phyloP scores from a whole-genome alignment of 1,140 invertebrate genomes.

The Chrysomallon squamiferum region DNA sequence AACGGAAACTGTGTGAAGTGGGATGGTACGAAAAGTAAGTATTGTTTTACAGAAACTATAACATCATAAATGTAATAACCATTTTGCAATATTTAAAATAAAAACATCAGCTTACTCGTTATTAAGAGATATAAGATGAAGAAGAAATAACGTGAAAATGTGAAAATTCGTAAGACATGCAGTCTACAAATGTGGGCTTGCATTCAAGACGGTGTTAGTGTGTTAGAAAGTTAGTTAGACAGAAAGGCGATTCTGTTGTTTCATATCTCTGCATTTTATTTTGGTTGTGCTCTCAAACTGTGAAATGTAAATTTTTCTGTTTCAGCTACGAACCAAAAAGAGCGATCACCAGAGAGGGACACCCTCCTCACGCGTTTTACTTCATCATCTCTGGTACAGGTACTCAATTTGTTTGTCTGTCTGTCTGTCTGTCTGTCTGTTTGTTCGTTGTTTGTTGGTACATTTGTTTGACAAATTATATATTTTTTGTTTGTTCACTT shows the following conservation, averaged over 20 bases:
- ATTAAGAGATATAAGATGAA: too few relatives aligned
- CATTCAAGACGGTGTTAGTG: neutral
- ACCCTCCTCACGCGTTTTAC: slow-evolving; percentile 52
- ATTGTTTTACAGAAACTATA: neutral
- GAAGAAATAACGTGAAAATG: too few relatives aligned
- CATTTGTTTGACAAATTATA: too few relatives aligned
- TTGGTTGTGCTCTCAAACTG: too few relatives aligned
- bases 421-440: too few relatives aligned
- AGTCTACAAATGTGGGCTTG: too few relatives aligned
- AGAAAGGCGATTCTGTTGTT: neutral
- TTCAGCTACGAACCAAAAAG: slow-evolving; percentile 50
- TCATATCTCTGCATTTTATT: neutral
- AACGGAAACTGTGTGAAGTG: slow-evolving; percentile 34
- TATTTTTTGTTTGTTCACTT: neutral
- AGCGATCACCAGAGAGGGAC: slow-evolving; percentile 51
- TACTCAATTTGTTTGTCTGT: too few relatives aligned
- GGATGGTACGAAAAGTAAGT: slow-evolving; percentile 44
- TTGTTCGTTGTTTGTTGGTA: too few relatives aligned
- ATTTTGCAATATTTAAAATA: neutral
- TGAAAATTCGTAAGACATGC: too few relatives aligned
- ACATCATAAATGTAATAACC: neutral
- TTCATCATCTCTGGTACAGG: slow-evolving; percentile 57
- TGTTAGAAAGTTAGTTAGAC: neutral
- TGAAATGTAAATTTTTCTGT: neutral
- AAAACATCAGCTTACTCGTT: neutral